These are phyloP conservation scores for Cephus spinipes DNA, from an alignment of 2,888 invertebrate species.

Conservation along the genomic window DNA sequence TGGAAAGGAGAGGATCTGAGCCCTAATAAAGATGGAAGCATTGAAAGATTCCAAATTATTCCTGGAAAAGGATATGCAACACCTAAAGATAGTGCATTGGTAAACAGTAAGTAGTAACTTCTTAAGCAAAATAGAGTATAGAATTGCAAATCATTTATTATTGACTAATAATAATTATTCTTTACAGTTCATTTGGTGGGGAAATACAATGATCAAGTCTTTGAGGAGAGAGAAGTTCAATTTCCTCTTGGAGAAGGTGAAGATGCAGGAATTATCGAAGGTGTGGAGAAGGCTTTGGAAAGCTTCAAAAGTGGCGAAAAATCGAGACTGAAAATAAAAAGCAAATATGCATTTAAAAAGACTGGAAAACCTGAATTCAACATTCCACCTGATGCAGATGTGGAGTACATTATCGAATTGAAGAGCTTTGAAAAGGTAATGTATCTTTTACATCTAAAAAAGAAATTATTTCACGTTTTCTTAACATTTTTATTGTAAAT, in stretches of 20 bases:
- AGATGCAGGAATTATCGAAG: slow-evolving; percentile 80
- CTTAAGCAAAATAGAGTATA: not conserved
- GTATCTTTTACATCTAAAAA: not conserved
- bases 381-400: slow-evolving; percentile 82
- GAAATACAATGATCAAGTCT: slow-evolving; percentile 73
- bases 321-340: slow-evolving; percentile 78
- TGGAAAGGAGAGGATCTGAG: slow-evolving; percentile 93
- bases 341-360: slow-evolving; percentile 84
- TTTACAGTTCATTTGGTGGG: slow-evolving; percentile 80
- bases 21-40: slow-evolving; percentile 84
- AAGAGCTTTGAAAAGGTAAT: slow-evolving; percentile 85
- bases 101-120: slow-evolving; percentile 75
- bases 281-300: slow-evolving; percentile 84
- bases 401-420: slow-evolving; percentile 86
- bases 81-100: slow-evolving; percentile 86
- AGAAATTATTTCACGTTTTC: not conserved
- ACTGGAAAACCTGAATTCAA: slow-evolving; percentile 76
- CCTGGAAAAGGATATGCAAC: slow-evolving; percentile 78
- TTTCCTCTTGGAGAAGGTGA: slow-evolving; percentile 90
- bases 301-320: slow-evolving; percentile 86
- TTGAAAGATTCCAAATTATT: slow-evolving; percentile 78
- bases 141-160: not conserved
- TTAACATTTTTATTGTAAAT: slow-evolving; percentile 14
- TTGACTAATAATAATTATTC: slow-evolving; percentile 36
- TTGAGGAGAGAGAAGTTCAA: slow-evolving; percentile 85